Conservation (phyloP, 2,888 invertebrate species). For the Ceriagrion tenellum region DNA sequence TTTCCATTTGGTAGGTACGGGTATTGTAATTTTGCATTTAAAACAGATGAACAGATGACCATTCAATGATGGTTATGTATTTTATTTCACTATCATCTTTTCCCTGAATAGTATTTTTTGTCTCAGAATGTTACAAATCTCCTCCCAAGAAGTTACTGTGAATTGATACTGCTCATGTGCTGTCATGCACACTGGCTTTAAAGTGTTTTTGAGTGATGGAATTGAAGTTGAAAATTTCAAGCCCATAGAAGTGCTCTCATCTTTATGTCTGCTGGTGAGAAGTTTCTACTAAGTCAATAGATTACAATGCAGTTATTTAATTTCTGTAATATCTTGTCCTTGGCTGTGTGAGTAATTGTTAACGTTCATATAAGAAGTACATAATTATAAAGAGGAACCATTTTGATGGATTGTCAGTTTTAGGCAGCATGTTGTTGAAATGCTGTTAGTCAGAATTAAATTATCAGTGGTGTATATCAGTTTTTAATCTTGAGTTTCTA, state of each 20-base stretch:
- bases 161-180: not conserved
- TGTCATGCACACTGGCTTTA: not conserved
- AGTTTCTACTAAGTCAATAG: conserved; percentile 45
- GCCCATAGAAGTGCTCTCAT: not conserved
- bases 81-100: conserved; percentile 4
- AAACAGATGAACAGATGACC: conserved; percentile 45
- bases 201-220: not conserved
- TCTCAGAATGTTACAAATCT: conserved; percentile 30
- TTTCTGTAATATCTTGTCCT: conserved; percentile 49
- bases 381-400: conserved; percentile 10
- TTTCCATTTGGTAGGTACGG: conserved; percentile 56
- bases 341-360: conserved; percentile 61
- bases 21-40: conserved; percentile 62
- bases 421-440: conserved; percentile 47
- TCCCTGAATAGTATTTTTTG: conserved; percentile 36
- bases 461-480: not conserved
- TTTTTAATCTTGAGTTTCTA: not conserved
- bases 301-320: conserved; percentile 55
- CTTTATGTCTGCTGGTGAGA: not conserved
- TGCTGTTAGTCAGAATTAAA: conserved; percentile 6
- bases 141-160: not conserved
- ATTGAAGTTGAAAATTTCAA: conserved; percentile 8
- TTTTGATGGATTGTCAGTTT: conserved; percentile 55
- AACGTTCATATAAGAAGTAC: conserved; percentile 12
- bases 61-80: not conserved